Evolutionary conservation across 2,113 vertebrate genomes (phyloP).

Genomic region (Clarias batrachus): DNA sequence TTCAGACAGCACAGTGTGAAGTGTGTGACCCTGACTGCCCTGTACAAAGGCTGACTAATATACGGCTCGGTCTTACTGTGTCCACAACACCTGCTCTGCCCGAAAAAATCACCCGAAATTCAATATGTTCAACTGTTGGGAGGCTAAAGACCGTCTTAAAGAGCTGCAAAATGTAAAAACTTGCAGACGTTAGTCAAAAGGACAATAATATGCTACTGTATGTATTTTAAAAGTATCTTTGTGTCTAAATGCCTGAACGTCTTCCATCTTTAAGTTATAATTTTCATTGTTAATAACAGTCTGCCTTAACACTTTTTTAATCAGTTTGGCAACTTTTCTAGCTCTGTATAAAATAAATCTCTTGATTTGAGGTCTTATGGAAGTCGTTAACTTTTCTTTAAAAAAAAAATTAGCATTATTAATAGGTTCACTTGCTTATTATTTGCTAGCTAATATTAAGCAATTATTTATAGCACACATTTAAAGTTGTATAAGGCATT

Average conservation of each 20-base stretch:
- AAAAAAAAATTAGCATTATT: too few relatives aligned
- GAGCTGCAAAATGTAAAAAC: not conserved
- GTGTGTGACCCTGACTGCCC: slow-evolving; percentile 45
- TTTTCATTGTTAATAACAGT: not conserved
- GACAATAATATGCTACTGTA: not conserved
- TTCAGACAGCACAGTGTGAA: slow-evolving; percentile 49
- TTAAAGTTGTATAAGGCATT: not conserved
- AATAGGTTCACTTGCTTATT: not conserved
- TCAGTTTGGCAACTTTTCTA: not conserved
- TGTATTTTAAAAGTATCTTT: not conserved
- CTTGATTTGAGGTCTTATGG: not conserved
- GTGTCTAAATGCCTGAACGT: not conserved
- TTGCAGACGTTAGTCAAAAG: not conserved
- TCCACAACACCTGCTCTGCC: not conserved
- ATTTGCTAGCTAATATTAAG: not conserved
- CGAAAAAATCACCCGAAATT: not conserved
- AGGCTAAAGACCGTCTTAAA: not conserved
- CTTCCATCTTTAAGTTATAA: not conserved
- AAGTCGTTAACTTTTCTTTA: not conserved
- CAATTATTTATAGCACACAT: not conserved
- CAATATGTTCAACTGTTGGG: not conserved
- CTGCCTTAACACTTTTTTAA: not conserved
- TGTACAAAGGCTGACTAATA: slow-evolving; percentile 22
- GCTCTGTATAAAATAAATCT: not conserved
- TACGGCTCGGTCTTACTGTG: not conserved